Percentiles rank a stretch among this genome's conserved stretches.
Evolutionary conservation across 1,140 invertebrate genomes (phyloP).

Genomic region (Bicyclus anynana): DNA sequence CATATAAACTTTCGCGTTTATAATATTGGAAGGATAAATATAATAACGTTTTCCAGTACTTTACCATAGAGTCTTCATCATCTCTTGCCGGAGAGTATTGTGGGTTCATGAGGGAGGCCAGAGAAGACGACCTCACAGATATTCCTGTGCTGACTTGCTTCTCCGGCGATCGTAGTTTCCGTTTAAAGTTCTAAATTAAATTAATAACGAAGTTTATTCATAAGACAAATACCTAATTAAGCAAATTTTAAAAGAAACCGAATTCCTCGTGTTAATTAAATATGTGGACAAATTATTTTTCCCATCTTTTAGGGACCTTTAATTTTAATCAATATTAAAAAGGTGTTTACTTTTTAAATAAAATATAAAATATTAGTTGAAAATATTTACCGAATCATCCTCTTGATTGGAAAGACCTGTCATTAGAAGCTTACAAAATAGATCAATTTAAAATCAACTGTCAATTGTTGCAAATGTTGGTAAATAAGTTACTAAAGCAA

Average conservation of each 20-base stretch:
- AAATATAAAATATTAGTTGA: not conserved
- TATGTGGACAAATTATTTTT: too few species aligned
- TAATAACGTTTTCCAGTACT: too few species aligned
- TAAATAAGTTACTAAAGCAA: too few species aligned
- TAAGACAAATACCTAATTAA: too few species aligned
- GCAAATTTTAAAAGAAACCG: too few species aligned
- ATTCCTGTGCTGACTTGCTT: conserved; percentile 66
- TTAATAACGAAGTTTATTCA: too few species aligned
- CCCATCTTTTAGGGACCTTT: too few species aligned
- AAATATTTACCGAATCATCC: conserved; percentile 58
- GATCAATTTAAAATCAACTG: conserved; percentile 3
- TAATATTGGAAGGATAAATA: too few species aligned
- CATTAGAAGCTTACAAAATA: conserved; percentile 49
- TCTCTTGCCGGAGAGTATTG: conserved; percentile 42
- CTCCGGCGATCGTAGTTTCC: conserved; percentile 76
- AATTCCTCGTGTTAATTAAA: too few species aligned
- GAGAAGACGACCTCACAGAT: conserved; percentile 71
- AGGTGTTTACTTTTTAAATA: too few species aligned
- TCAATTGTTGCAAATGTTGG: not conserved
- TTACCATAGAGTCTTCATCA: conserved; percentile 46
- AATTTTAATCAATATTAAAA: too few species aligned
- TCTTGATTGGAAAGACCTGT: conserved; percentile 78
- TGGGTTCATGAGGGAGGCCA: conserved; percentile 75
- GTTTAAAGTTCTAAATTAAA: conserved; percentile 78
- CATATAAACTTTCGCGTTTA: not conserved